A percentile compares a stretch with the other conserved stretches of the same genome.
Conservation (phyloP, 2,113 vertebrate genomes). For the Psephotus haematonotus region DNA sequence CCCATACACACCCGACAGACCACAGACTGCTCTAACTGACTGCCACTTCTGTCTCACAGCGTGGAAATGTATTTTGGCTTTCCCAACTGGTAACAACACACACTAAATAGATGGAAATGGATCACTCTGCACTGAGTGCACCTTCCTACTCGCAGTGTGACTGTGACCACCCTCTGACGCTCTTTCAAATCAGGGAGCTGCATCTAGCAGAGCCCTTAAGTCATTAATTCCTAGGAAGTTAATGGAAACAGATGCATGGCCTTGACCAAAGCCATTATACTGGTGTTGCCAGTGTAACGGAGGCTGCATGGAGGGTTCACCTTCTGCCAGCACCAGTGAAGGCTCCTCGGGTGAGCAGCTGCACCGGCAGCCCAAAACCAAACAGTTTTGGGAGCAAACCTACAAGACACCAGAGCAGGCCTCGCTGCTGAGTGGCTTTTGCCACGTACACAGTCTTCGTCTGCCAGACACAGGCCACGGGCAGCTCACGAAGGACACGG, state of each 20-base stretch:
- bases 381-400: not conserved
- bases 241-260: accelerated
- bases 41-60: accelerated
- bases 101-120: not conserved
- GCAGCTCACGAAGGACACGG: accelerated
- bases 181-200: not conserved
- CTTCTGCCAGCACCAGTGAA: not conserved
- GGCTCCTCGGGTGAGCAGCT: accelerated
- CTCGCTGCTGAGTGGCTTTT: not conserved
- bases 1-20: not conserved
- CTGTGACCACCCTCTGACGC: too few relatives aligned
- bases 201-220: not conserved
- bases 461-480: accelerated
- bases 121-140: not conserved
- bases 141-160: accelerated
- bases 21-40: not conserved
- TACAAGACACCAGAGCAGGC: accelerated
- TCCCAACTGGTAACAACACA: accelerated
- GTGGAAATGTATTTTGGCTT: accelerated
- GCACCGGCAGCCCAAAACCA: not conserved
- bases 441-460: not conserved
- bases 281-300: accelerated
- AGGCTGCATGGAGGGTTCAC: not conserved
- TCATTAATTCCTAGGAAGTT: not conserved
- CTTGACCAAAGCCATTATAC: not conserved